These are phyloP conservation scores for Pogonus chalceus DNA, from an alignment of 1,140 invertebrate genomes.

Conservation along the genomic window DNA sequence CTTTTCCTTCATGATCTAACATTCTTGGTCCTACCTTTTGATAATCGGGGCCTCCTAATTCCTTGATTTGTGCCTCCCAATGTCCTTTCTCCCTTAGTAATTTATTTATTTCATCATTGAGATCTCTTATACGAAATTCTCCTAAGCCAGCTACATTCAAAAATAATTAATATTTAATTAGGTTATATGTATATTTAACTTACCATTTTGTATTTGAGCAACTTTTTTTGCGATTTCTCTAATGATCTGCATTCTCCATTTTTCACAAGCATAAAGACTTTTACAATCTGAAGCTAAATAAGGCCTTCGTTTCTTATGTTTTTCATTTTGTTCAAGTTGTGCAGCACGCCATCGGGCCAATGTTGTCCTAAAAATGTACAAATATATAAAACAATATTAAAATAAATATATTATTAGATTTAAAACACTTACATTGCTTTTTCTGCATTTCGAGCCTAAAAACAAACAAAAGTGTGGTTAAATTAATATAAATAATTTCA, in stretches of 20 bases:
- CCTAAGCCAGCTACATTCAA: constrained; percentile 79
- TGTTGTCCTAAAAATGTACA: constrained; percentile 65
- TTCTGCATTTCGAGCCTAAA: constrained; percentile 70
- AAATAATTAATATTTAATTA: constrained; percentile 14
- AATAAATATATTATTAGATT: constrained; percentile 13
- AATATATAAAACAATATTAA: constrained; percentile 6
- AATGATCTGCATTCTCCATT: constrained; percentile 93
- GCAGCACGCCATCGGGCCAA: constrained; percentile 90
- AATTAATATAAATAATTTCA: not conserved
- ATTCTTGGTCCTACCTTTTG: constrained; percentile 83
- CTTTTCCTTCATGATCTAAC: constrained; percentile 91
- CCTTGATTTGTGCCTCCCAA: constrained; percentile 94
- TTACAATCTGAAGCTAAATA: constrained; percentile 90
- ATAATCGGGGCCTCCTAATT: constrained; percentile 94
- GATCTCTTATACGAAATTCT: constrained; percentile 93
- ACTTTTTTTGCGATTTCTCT: constrained; percentile 97
- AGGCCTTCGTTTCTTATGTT: constrained; percentile 73
- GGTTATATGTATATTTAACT: too few species aligned
- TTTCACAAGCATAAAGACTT: constrained; percentile 82
- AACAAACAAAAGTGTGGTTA: constrained; percentile 9
- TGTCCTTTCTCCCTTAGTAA: constrained; percentile 87
- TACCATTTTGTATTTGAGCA: constrained; percentile 96
- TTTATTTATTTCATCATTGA: constrained; percentile 99
- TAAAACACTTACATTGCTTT: constrained; percentile 67
- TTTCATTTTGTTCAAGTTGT: constrained; percentile 74